These are phyloP conservation scores for Drosophila fungiperda DNA, from an alignment of 2,888 invertebrate genomes.

Conservation along the genomic window DNA sequence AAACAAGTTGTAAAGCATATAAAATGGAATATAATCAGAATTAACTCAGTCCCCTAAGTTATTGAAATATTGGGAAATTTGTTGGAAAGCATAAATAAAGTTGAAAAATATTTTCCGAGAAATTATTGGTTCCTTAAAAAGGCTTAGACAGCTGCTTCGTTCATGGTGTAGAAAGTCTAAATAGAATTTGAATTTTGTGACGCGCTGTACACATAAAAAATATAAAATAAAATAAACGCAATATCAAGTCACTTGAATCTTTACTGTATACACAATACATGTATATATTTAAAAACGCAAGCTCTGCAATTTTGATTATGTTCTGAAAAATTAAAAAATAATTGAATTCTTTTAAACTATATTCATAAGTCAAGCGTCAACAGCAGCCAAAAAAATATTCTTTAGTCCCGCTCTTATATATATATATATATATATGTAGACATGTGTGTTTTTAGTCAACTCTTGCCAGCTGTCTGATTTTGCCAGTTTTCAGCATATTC, in stretches of 20 bases:
- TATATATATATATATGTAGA: neutral
- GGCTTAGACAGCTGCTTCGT: neutral
- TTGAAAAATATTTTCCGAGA: neutral
- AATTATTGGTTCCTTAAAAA: neutral
- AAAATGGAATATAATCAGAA: neutral
- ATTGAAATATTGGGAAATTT: neutral
- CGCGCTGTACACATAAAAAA: neutral
- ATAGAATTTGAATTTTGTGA: neutral
- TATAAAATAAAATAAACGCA: neutral
- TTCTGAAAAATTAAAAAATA: neutral
- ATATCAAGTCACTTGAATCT: neutral
- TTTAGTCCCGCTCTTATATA: neutral
- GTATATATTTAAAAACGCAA: neutral
- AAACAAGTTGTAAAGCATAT: neutral
- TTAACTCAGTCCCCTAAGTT: neutral
- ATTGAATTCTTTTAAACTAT: neutral
- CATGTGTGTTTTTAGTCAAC: neutral
- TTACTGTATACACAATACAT: neutral
- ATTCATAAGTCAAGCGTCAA: neutral
- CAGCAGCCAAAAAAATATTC: neutral
- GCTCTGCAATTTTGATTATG: neutral
- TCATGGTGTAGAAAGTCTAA: neutral
- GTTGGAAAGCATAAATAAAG: neutral
- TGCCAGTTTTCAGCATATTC: conserved; percentile 63
- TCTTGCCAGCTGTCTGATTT: conserved; percentile 45